Conservation (phyloP, 1,140 invertebrate species). For the Cydia pomonella region DNA sequence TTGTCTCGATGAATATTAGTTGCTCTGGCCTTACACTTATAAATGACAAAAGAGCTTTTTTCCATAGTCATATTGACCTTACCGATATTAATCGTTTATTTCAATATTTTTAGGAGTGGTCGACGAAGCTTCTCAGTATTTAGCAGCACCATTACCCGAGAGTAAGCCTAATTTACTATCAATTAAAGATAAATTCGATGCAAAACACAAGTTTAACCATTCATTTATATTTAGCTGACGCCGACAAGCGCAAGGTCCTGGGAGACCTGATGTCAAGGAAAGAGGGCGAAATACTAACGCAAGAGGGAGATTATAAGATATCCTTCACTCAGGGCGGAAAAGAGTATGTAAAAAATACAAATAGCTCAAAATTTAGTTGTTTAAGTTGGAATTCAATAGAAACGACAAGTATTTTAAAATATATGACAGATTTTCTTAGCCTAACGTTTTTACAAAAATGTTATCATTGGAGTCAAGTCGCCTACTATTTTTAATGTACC, state of each 20-base stretch:
- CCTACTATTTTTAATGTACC: too few relatives aligned
- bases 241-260: conserved; percentile 54
- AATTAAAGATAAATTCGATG: background rate
- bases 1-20: too few relatives aligned
- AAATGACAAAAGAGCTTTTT: too few relatives aligned
- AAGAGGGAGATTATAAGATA: background rate
- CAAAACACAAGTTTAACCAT: background rate
- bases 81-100: conserved; percentile 32
- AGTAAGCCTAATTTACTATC: conserved; percentile 46
- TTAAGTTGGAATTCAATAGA: too few relatives aligned
- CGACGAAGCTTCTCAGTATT: conserved; percentile 57
- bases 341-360: background rate
- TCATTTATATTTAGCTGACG: conserved; percentile 40
- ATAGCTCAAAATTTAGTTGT: background rate
- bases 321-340: conserved; percentile 5
- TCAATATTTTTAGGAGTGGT: conserved; percentile 47
- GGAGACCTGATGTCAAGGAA: conserved; percentile 58
- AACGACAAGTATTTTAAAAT: too few relatives aligned
- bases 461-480: too few relatives aligned
- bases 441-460: too few relatives aligned
- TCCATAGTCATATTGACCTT: too few relatives aligned
- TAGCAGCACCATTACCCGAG: conserved; percentile 55
- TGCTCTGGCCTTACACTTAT: too few relatives aligned
- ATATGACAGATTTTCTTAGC: too few relatives aligned
- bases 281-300: conserved; percentile 28